phyloP scores from a whole-genome alignment of 2,797 vertebrate genomes.

The Cygnus olor region DNA sequence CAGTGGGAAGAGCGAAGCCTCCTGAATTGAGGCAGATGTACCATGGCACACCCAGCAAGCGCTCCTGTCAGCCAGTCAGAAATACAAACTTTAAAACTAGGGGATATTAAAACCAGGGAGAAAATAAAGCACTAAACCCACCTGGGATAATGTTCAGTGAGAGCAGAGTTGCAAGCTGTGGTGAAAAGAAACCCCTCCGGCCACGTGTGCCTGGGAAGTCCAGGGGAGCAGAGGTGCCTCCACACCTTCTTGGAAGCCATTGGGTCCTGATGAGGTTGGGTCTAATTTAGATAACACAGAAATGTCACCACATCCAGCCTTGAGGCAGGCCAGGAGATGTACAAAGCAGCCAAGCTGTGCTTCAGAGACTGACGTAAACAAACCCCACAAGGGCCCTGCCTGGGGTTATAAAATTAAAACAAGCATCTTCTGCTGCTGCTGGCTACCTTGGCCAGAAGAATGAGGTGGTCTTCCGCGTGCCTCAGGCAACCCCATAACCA shows the following conservation, averaged over 20 bases:
- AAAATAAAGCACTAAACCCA: not conserved
- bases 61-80: not conserved
- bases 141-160: not conserved
- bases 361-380: not conserved
- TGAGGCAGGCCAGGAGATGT: not conserved
- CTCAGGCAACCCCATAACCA: not conserved
- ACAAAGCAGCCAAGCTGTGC: not conserved
- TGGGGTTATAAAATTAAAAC: not conserved
- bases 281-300: not conserved
- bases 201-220: accelerated
- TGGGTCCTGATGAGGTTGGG: not conserved
- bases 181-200: not conserved
- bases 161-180: not conserved
- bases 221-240: accelerated
- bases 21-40: accelerated
- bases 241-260: not conserved
- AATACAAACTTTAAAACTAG: not conserved
- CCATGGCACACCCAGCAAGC: not conserved
- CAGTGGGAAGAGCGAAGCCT: not conserved
- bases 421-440: not conserved
- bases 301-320: not conserved
- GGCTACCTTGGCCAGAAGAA: not conserved
- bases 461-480: not conserved
- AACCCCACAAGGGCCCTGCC: not conserved
- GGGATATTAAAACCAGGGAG: not conserved